phyloP scores from a whole-genome alignment of 2,888 invertebrate genomes.

The Drosophila parthenogenetica region DNA sequence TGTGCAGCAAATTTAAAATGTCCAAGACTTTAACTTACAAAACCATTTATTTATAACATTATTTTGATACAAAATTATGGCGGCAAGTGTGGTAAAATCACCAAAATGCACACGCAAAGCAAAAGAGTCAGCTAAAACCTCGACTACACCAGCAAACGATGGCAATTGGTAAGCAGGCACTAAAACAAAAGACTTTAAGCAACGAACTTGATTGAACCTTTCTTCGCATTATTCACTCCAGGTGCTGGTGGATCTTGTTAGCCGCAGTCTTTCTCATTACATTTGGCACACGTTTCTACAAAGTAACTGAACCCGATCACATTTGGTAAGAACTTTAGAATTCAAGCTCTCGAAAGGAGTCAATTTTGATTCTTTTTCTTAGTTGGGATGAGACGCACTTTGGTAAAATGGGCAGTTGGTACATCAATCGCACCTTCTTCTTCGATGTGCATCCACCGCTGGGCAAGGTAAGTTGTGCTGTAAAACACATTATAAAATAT shows the following conservation, averaged over 20 bases:
- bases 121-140: constrained; percentile 25
- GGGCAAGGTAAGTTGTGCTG: constrained; percentile 93
- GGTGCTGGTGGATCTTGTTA: constrained; percentile 89
- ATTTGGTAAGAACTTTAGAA: constrained; percentile 90
- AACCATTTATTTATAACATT: background rate
- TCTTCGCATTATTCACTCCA: constrained; percentile 30
- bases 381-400: constrained; percentile 99
- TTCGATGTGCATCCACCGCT: constrained; percentile 99
- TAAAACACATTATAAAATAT: too few relatives aligned
- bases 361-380: background rate
- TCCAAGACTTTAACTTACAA: constrained; percentile 4
- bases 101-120: constrained; percentile 52
- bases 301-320: constrained; percentile 96
- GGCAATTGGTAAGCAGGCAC: constrained; percentile 50
- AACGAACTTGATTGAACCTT: constrained; percentile 45
- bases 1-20: constrained; percentile 59
- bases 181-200: constrained; percentile 61
- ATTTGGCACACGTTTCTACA: constrained; percentile 92
- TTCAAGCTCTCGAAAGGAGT: background rate
- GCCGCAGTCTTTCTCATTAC: constrained; percentile 88
- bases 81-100: constrained; percentile 66
- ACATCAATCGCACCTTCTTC: constrained; percentile 98
- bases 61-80: constrained; percentile 30
- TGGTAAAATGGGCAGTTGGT: constrained; percentile 98
- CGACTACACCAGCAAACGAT: constrained; percentile 1